phyloP scores from a whole-genome alignment of 2,113 vertebrate genomes.

The Meleagris gallopavo region DNA sequence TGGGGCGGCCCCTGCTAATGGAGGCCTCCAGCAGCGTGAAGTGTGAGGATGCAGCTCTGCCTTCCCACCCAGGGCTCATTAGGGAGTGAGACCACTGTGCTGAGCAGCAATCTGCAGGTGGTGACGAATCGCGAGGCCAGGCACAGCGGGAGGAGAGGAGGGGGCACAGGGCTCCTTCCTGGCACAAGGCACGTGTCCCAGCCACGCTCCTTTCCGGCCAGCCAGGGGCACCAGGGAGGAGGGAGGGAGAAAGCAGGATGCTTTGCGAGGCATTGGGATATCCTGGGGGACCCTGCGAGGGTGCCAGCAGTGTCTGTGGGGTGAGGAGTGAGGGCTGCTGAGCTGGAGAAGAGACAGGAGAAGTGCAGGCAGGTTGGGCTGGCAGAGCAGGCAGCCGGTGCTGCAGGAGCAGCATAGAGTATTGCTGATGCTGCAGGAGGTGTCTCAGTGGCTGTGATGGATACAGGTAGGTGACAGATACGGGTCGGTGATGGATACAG shows the following conservation, averaged over 20 bases:
- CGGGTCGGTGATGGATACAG: not conserved
- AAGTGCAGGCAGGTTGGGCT: not conserved
- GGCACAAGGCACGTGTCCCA: rapidly evolving
- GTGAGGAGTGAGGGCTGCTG: conserved; percentile 27
- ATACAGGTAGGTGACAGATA: not conserved
- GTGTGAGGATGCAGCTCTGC: not conserved
- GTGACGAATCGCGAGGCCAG: not conserved
- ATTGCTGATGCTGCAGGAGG: conserved; percentile 52
- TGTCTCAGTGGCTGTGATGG: not conserved
- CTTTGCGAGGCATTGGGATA: not conserved
- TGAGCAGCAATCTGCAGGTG: not conserved
- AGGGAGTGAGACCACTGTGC: not conserved
- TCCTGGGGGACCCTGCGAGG: not conserved
- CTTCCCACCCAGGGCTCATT: not conserved
- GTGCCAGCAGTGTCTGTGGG: not conserved
- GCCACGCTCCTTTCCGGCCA: not conserved
- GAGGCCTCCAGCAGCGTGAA: rapidly evolving
- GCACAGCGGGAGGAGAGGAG: not conserved
- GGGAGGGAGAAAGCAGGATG: not conserved
- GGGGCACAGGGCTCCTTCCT: rapidly evolving
- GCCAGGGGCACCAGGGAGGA: not conserved
- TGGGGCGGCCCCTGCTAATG: not conserved
- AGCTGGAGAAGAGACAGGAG: conserved; percentile 14
- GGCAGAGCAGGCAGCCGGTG: not conserved
- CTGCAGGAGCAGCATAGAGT: not conserved